Evolutionary conservation across 2,888 invertebrate species (phyloP), one percentile per base, ranked within the genome.

Genomic region (Lasioglossum villosulum): DNA sequence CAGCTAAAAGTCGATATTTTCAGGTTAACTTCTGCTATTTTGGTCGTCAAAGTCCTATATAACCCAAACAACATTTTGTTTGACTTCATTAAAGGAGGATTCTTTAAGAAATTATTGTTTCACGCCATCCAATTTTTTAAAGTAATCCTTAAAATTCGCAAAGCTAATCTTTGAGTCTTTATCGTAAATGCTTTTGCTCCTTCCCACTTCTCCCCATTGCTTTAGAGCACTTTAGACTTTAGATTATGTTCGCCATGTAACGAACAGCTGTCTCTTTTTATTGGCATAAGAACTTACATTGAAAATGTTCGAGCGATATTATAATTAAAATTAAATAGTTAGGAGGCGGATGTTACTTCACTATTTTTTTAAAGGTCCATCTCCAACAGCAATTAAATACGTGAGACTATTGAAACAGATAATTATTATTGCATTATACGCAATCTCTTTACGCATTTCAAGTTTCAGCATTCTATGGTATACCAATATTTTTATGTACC

Each of bases 51-150:
- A 42, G 39, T 8, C 63, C n/a, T 42, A 12, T 34, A 4, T 16
- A 16, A 74, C 45, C 56, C 19, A 59, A 6, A 48, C 34, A n/a
- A 82, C 70, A 30, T 59, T 74, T 27, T n/a, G 4, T 23, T 42
- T 5, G 12, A 45, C n/a, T 39, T 45, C 27, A 19, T 82, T 70
- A 27, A n/a, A 59, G 45, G 14, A 23, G 83, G 83, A 3, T 19
- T 0, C 27, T 30, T 30, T 56, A 34, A 82, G 74, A 82, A 82
- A 82, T 48, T 45, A 59, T 56, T 59, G 37, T 45, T 59, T 4
- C 39, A 30, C 59, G 37, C 45, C 59, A 82, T 70, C 74, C 83
- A 82, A 82, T 82, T 82, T 82, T 82, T 74, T 8, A 23, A 23
- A 82, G 70, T 75, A 75, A 82, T 82, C 48, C 82, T 82, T 56